These are phyloP conservation scores for Myotis daubentonii DNA, from an alignment of 2,797 vertebrate species.

Conservation along the genomic window DNA sequence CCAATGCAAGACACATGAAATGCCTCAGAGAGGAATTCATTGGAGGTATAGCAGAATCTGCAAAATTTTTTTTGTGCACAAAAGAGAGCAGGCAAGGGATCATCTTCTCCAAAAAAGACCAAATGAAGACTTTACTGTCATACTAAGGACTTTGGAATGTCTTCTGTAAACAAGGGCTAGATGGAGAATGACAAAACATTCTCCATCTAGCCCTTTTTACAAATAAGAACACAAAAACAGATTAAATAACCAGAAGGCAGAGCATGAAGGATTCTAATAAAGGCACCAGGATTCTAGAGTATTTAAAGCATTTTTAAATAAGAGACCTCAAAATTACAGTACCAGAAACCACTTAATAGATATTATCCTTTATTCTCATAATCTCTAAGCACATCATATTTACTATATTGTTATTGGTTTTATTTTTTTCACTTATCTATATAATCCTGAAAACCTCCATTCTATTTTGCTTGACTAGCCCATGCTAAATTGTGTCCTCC, in stretches of 20 bases:
- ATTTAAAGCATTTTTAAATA: background rate
- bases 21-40: background rate
- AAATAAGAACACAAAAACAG: background rate
- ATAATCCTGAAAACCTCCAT: background rate
- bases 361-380: background rate
- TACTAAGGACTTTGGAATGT: constrained; percentile 24
- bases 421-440: background rate
- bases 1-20: background rate
- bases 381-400: background rate
- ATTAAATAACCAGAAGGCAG: background rate
- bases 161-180: background rate
- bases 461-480: background rate
- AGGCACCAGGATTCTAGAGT: background rate
- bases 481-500: background rate
- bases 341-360: background rate
- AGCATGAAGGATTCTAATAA: background rate
- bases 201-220: background rate
- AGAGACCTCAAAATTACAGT: background rate
- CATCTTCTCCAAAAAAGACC: background rate
- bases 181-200: background rate
- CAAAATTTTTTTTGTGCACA: background rate
- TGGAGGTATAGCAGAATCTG: background rate
- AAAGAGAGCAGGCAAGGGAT: background rate
- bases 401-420: background rate
- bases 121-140: background rate